Base-by-base conservation (phyloP, 2,797 vertebrate genomes). In the Melanogrammus aeglefinus region DNA sequence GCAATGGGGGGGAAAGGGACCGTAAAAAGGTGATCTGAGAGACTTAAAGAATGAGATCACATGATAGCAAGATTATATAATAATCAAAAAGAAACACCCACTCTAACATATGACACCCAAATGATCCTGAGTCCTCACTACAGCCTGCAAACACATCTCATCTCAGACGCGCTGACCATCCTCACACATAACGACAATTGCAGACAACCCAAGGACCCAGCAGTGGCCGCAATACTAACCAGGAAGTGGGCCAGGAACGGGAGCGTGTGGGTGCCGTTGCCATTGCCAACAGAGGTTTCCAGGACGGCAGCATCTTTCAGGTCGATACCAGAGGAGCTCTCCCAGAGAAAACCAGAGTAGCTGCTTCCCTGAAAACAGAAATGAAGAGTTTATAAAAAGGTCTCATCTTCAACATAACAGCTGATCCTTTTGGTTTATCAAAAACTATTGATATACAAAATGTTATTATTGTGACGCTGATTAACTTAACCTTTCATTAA, bases 331-430 rank as follows among this genome's bases (percentile, higher is more conserved):
- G 94, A 94, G 0, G 94, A 92, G 0, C 89, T 85, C 84, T 99
- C 97, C 97, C 97, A 99, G 66, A 99, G 93, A 85, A 97, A 99
- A 10, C 97, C 97, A 0, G 92, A 94, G 89, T 94, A 97, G 80
- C 94, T 94, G 1, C 77, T 76, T 4, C 93, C 94, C 97, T 98
- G 87, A 14, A 76, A 75, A 77, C 27, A 85, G 13, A 4, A 87
- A 75, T 24, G 0, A 24, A 63, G 7, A 27, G 63, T 69, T 69
- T 12, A 27, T 27, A 27, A 27, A 27, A 69, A 69, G 14, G 24
- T 27, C n/a, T 69, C 63, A 69, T 69, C 63, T 12, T 2, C n/a
- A 69, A 69, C 16, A n/a, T 7, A n/a, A 6, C 57, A 5, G 44
- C 14, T n/a, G 57, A 24, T 24, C 21, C 0, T 24, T n/a, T 24